Base-by-base conservation (phyloP, 1,140 invertebrate genomes). In the Chelonus insularis region DNA sequence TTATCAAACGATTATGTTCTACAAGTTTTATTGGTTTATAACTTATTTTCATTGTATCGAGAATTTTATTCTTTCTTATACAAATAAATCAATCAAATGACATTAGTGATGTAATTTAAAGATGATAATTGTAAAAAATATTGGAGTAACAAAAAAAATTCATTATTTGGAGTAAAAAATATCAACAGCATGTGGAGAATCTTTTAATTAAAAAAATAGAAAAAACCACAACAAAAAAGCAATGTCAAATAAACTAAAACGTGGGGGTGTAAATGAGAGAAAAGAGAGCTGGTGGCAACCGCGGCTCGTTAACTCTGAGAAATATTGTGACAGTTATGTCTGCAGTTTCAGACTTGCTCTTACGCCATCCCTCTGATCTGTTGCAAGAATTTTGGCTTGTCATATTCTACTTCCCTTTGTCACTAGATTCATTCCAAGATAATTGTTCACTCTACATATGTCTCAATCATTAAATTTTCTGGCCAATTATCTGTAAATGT, bases 281-380 rank as follows among this genome's bases (percentile, higher is more conserved):
- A 32, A 9, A 9, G 14, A 25, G 11, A 25, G 29, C 21, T 18
- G 23, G 34, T 32, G 48, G 47, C 62, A 32, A 61, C 21, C 63
- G 63, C 69, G 74, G 72, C 75, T 78, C 76, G 75, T 78, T 78
- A 78, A 78, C 69, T 77, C 66, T 36, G 68, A 76, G 73, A 78
- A 77, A 76, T 78, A 77, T 77, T 69, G 75, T 71, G 74, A 78
- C 75, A 74, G 66, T 76, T 75, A 78, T 74, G 74, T 70, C 70
- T 65, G 63, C 74, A 62, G 62, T 47, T 14, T 34, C 65, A 67
- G 68, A 72, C 69, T 66, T 57, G 69, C 65, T 67, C 68, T 67
- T 39, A 45, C 52, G 69, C 69, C 68, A 66, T 72, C 68, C 63
- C 72, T 76, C 70, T 72, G 73, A 75, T 74, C 73, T 71, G 73